Percentiles rank a stretch among this genome's conserved stretches.
Conservation (phyloP, 64 coral and sea anemone genomes). For the Montipora efflorescens region DNA sequence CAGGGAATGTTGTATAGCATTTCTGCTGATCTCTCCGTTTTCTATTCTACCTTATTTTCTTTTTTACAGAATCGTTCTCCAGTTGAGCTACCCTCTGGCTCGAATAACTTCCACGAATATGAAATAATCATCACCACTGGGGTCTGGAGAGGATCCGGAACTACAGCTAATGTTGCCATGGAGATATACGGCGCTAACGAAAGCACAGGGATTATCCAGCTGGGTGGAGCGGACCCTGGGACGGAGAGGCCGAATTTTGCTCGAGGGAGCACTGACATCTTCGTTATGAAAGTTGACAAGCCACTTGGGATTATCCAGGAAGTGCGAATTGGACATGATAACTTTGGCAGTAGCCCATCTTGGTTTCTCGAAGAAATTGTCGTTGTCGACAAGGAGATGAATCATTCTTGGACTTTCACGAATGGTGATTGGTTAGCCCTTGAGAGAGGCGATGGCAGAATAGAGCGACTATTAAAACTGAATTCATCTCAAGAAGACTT, state of each 20-base stretch:
- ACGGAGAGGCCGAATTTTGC: not conserved
- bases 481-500: not conserved
- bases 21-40: no score
- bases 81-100: not conserved
- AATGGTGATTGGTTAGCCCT: constrained; percentile 36
- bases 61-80: not conserved
- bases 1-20: no score
- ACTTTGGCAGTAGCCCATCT: constrained; percentile 36
- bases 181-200: constrained; percentile 53
- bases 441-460: constrained; percentile 49
- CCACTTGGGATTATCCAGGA: constrained; percentile 31
- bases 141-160: constrained; percentile 70
- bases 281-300: constrained; percentile 52
- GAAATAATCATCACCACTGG: constrained; percentile 70
- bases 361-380: constrained; percentile 67
- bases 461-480: not conserved
- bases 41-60: not conserved
- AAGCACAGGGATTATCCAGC: constrained; percentile 48
- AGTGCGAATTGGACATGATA: constrained; percentile 64
- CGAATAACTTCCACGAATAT: constrained; percentile 45
- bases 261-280: constrained; percentile 41
- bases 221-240: not conserved
- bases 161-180: constrained; percentile 62
- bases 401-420: constrained; percentile 1
- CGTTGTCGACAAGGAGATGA: constrained; percentile 22